Evolutionary conservation across 1,140 invertebrate genomes (phyloP), one percentile per base, ranked within the genome.

Genomic region (Ganaspis sp.): DNA sequence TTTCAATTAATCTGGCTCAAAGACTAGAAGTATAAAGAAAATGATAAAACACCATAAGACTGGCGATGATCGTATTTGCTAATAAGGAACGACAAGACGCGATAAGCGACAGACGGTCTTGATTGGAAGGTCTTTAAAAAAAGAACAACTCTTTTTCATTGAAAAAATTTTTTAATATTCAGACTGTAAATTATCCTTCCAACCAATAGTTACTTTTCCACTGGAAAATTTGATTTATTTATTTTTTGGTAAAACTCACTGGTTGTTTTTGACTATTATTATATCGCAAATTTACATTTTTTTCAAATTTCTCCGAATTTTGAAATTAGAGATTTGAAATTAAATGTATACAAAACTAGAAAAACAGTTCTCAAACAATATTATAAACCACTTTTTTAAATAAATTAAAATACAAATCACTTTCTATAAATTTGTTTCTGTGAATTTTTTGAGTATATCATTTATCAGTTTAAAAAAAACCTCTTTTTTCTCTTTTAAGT

Each of bases 51-150:
- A 64, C 58, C 26, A 64, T 64, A 26, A 29, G 58, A 64, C 58
- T 64, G 58, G 23, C 58, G 58, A 64, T 64, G 21, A 26, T n/a
- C 58, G 23, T 64, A 64, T 64, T 64, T 12, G 23, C 58, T 64
- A 82, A 74, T 75, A 77, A 83, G 82, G 85, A 85, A 87, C 84
- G 84, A 86, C 81, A 79, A 83, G 73, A 84, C 34, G 70, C 74
- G 77, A 64, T 64, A 64, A 29, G 58, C 58, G 21, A 29, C 58
- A 34, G 9, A 29, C 12, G 21, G 58, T 64, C 58, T 64, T 64
- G 58, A 29, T 34, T 64, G 5, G 58, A 29, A 64, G 58, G 58
- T 8, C 23, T 26, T 11, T 1, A 9, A 17, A 49, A 49, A 8
- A 17, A n/a, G 17, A 49, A 23, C 19, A 12, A 15, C 3, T 29